A percentile compares a stretch with the other conserved stretches of the same genome.
phyloP scores from a whole-genome alignment of 2,113 vertebrate genomes.

The Cyphomyrus discorhynchus region DNA sequence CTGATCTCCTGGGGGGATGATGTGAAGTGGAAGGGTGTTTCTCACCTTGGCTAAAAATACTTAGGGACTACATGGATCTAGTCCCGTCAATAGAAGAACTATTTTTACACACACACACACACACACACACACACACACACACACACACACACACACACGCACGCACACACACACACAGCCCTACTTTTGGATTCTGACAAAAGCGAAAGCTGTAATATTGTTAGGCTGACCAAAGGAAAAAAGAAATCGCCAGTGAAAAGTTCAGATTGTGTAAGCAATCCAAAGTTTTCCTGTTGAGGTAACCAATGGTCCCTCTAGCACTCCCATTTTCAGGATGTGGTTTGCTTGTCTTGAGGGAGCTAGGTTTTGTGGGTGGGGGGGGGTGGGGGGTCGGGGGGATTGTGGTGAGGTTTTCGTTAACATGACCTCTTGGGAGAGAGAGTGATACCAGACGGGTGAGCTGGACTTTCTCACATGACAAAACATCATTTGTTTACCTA shows the following conservation, averaged over 20 bases:
- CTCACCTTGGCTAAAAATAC: neutral
- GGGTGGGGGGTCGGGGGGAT: neutral
- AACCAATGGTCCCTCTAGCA: slow-evolving; percentile 2
- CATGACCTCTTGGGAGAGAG: slow-evolving; percentile 14
- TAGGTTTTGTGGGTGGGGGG: neutral
- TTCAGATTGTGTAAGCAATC: slow-evolving; percentile 18
- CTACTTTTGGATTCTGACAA: neutral
- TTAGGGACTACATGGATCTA: neutral
- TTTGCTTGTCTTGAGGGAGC: slow-evolving; percentile 8
- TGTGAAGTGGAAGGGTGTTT: neutral
- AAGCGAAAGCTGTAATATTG: neutral
- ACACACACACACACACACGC: neutral
- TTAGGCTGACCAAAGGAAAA: neutral
- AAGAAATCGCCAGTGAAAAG: slow-evolving; percentile 11
- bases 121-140: neutral
- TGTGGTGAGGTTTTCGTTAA: slow-evolving; percentile 17
- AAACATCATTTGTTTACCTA: slow-evolving; percentile 7
- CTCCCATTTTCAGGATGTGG: slow-evolving; percentile 24
- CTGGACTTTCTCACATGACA: slow-evolving; percentile 4
- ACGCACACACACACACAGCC: neutral
- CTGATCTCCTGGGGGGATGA: neutral
- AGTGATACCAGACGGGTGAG: slow-evolving; percentile 1
- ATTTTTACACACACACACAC: neutral
- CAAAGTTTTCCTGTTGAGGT: slow-evolving; percentile 13
- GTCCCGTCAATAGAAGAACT: neutral